Percentiles rank a stretch among this genome's conserved stretches.
Evolutionary conservation across 2,113 vertebrate genomes (phyloP).

Genomic region (Pseudois nayaur): DNA sequence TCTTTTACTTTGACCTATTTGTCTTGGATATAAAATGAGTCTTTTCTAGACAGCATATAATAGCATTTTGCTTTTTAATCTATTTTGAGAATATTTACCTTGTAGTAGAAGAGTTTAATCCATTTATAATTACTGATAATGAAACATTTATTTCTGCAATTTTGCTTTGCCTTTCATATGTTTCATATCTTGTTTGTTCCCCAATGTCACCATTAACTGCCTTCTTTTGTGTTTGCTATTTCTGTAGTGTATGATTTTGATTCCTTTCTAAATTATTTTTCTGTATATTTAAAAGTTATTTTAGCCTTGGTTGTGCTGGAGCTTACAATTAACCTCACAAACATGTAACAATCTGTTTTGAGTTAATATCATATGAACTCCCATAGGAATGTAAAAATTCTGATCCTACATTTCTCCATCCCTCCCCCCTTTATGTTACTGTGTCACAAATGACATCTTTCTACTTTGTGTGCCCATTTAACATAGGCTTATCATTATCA

Average conservation of each 20-base stretch:
- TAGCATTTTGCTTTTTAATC: background rate
- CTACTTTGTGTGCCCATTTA: background rate
- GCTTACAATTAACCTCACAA: background rate
- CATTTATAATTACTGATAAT: background rate
- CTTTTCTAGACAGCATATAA: background rate
- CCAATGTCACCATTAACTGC: background rate
- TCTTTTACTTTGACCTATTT: background rate
- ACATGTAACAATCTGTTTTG: background rate
- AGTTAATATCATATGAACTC: no score
- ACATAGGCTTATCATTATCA: background rate
- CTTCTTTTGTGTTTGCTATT: background rate
- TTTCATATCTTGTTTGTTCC: background rate
- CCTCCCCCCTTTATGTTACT: background rate
- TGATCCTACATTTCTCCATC: background rate
- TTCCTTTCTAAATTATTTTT: background rate
- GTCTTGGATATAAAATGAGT: background rate
- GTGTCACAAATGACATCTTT: background rate
- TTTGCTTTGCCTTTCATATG: background rate
- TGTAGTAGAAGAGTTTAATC: background rate
- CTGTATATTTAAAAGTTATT: background rate
- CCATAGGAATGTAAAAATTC: background rate
- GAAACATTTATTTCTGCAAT: background rate
- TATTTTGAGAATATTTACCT: background rate
- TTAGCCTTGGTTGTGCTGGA: background rate
- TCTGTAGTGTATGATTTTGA: background rate